These are phyloP conservation scores for Parasteatoda tepidariorum DNA, from an alignment of 1,140 invertebrate species.

Conservation along the genomic window DNA sequence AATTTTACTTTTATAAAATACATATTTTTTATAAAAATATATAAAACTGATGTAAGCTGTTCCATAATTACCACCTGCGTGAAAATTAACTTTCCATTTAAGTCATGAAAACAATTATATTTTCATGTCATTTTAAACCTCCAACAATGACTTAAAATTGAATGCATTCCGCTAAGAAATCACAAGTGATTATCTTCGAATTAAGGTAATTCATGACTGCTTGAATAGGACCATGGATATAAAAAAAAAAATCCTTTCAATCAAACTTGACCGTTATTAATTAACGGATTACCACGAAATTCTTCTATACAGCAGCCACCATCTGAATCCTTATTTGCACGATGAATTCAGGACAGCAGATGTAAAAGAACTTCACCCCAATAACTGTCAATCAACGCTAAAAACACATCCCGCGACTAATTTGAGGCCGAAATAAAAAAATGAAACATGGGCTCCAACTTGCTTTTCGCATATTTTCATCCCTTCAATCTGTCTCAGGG, in stretches of 20 bases:
- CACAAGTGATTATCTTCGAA: not conserved
- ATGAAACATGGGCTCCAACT: slow-evolving; percentile 22
- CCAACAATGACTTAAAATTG: no score
- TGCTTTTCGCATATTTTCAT: slow-evolving; percentile 13
- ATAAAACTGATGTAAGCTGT: no score
- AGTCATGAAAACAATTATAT: no score
- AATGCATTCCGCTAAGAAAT: no score
- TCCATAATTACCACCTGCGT: no score
- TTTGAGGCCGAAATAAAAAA: not conserved
- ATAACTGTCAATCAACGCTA: slow-evolving; percentile 26
- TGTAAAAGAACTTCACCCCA: not conserved
- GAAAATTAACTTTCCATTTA: no score
- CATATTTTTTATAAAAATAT: no score
- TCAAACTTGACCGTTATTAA: not conserved
- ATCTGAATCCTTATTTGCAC: not conserved
- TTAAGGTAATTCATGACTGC: not conserved
- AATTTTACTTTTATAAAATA: no score
- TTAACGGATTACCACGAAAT: not conserved
- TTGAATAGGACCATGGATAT: not conserved
- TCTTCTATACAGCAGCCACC: not conserved
- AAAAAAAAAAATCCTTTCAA: not conserved
- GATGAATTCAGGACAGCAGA: not conserved
- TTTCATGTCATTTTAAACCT: no score
- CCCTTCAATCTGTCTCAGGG: not conserved
- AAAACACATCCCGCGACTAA: slow-evolving; percentile 10